Evolutionary conservation across 1,140 invertebrate genomes (phyloP), one percentile per base, ranked within the genome.

Genomic region (Trichonephila clavipes): DNA sequence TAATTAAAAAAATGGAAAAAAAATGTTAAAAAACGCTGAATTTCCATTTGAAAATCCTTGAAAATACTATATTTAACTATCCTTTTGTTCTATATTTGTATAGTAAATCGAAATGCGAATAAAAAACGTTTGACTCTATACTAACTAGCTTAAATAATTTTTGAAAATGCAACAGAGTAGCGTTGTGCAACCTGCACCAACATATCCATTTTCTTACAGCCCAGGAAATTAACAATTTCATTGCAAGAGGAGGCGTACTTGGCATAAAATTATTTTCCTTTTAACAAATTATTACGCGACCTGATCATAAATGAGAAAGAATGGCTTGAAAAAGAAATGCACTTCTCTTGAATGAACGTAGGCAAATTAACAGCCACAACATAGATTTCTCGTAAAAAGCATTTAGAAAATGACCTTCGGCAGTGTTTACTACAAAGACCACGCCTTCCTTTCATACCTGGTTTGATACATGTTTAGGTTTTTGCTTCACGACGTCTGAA

Each of bases 381-480:
- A 77, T 77, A 34, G 58, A 61, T 85, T 85, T 85, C 83, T 59
- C 83, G 83, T 85, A 85, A 83, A 58, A 85, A 40, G 83, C n/a
- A 19, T 51, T 85, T 51, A 51, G 21, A 58, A 58, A 59, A 59
- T 24, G 58, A 85, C 83, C 83, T 85, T 85, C 44, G 58, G n/a
- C 24, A 24, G n/a, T 61, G 58, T 85, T 85, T 85, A 85, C 83
- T 85, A 51, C 58, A 28, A 28, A 21, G 83, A 59, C 83, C 83
- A 85, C 83, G 83, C 83, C 83, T 61, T 59, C 58, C 51, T 85
- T 85, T 85, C 83, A 85, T 51, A 59, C 51, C 83, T 28, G 51
- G 34, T 85, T 59, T 85, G 83, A 85, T 61, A 59, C 44, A 85
- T 85, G 83, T 85, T 85, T 85, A 58, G 44, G 24, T 58, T 59